These are phyloP conservation scores for Anastrepha obliqua DNA, from an alignment of 1,140 invertebrate genomes.

Conservation along the genomic window DNA sequence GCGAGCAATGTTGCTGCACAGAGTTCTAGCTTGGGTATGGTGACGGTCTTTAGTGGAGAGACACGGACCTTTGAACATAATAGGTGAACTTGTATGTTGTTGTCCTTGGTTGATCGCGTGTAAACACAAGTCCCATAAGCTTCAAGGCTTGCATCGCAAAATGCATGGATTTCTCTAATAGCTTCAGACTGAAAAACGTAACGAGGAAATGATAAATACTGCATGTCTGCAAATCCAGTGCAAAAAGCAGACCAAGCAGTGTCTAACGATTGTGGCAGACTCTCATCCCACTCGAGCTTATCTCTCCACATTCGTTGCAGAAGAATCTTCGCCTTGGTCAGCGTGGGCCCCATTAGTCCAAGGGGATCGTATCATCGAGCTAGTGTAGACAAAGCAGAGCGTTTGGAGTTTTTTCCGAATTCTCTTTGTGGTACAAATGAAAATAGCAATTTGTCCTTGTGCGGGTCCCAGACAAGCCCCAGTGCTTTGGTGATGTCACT, in stretches of 20 bases:
- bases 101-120: conserved; percentile 54
- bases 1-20: conserved; percentile 61
- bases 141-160: conserved; percentile 70
- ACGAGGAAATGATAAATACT: conserved; percentile 30
- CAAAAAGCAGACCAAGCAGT: conserved; percentile 6
- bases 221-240: background rate
- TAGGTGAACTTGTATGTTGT: conserved; percentile 57
- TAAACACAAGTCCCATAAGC: conserved; percentile 72
- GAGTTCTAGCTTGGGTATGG: conserved; percentile 65
- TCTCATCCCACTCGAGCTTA: conserved; percentile 56
- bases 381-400: conserved; percentile 64
- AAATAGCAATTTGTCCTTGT: conserved; percentile 58
- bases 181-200: background rate
- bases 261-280: background rate
- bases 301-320: conserved; percentile 61
- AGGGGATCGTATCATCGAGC: conserved; percentile 67
- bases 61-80: conserved; percentile 66
- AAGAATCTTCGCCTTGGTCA: conserved; percentile 61
- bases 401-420: conserved; percentile 57
- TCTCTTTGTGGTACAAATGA: conserved; percentile 57
- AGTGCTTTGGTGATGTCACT: conserved; percentile 56
- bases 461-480: conserved; percentile 60
- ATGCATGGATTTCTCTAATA: conserved; percentile 64
- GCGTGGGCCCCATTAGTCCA: conserved; percentile 59
- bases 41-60: conserved; percentile 63